A percentile compares a stretch with the other conserved stretches of the same genome.
phyloP scores from a whole-genome alignment of 2,888 invertebrate genomes.

The Mimas tiliae region DNA sequence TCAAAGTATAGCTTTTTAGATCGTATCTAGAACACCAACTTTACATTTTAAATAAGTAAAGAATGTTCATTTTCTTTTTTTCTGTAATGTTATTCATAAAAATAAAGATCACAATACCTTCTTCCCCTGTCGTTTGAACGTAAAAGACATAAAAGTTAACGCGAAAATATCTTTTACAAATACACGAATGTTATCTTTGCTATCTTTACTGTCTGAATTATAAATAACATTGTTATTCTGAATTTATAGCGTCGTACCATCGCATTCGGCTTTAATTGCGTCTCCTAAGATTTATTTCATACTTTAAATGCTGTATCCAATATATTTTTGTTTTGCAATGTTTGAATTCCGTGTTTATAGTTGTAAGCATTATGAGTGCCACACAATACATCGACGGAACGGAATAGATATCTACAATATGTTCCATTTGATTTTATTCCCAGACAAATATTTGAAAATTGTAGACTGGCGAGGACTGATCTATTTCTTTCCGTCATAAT shows the following conservation, averaged over 20 bases:
- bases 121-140: slow-evolving; percentile 3
- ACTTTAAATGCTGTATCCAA: neutral
- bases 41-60: neutral
- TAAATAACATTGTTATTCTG: slow-evolving; percentile 21
- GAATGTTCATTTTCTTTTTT: neutral
- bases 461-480: too few relatives aligned
- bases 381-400: too few relatives aligned
- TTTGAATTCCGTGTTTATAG: neutral
- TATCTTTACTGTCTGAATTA: slow-evolving; percentile 6
- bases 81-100: neutral
- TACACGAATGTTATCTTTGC: slow-evolving; percentile 4
- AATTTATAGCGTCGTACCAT: slow-evolving; percentile 21
- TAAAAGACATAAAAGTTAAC: slow-evolving; percentile 3
- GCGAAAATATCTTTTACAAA: slow-evolving; percentile 1
- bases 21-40: neutral
- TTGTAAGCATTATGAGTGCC: too few relatives aligned
- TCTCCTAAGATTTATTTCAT: slow-evolving; percentile 12
- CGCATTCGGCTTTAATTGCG: slow-evolving; percentile 17
- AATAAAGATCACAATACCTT: slow-evolving; percentile 8
- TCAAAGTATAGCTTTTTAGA: neutral
- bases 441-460: too few relatives aligned
- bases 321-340: slow-evolving; percentile 1
- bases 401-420: too few relatives aligned
- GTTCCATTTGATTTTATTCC: too few relatives aligned
- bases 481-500: too few relatives aligned